Conservation (phyloP, 2,797 vertebrate genomes). For the Huso huso region DNA sequence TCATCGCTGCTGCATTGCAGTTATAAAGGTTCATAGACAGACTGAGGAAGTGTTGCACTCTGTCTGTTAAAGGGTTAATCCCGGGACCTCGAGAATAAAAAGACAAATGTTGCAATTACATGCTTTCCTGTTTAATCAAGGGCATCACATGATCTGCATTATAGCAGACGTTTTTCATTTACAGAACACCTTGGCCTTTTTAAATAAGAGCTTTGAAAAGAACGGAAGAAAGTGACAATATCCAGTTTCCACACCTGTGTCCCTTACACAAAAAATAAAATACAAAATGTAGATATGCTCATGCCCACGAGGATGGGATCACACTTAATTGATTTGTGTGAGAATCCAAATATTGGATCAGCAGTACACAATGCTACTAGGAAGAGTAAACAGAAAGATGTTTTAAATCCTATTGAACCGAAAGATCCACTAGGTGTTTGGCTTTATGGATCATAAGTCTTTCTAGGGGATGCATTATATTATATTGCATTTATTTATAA, state of each 20-base stretch:
- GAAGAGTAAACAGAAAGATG: too few relatives aligned
- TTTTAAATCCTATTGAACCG: too few relatives aligned
- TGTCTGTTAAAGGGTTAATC: not conserved
- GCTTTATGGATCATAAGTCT: too few relatives aligned
- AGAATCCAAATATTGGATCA: constrained; percentile 1
- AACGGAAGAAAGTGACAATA: not conserved
- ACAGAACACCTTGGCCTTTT: not conserved
- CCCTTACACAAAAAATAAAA: not conserved
- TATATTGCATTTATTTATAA: too few relatives aligned
- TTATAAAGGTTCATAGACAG: too few relatives aligned
- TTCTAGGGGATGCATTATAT: too few relatives aligned
- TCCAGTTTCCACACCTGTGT: constrained; percentile 4
- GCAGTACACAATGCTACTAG: not conserved
- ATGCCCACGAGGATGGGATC: not conserved
- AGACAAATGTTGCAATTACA: constrained; percentile 2
- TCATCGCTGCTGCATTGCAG: too few relatives aligned
- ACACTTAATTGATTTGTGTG: not conserved
- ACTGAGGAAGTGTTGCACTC: too few relatives aligned
- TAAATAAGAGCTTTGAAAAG: constrained; percentile 3
- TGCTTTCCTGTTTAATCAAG: constrained; percentile 2
- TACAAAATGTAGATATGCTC: not conserved
- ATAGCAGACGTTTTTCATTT: constrained; percentile 8
- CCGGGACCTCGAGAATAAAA: not conserved
- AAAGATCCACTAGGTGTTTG: too few relatives aligned
- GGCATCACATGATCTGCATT: constrained; percentile 8